These are phyloP conservation scores for Elymnias hypermnestra DNA, from an alignment of 1,140 invertebrate genomes.

Conservation along the genomic window DNA sequence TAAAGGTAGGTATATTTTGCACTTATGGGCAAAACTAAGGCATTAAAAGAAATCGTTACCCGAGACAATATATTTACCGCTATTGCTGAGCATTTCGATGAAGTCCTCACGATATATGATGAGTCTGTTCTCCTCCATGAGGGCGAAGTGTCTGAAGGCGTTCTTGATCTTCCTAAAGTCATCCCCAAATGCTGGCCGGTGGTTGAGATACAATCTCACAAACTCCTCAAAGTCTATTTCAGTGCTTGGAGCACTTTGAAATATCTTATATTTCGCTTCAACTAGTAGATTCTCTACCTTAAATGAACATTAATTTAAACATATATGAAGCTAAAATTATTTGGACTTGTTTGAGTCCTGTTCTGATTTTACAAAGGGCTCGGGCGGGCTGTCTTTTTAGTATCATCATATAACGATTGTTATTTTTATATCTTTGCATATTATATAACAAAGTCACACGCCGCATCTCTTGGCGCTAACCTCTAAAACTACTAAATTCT, in stretches of 20 bases:
- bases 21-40: too few relatives aligned
- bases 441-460: too few relatives aligned
- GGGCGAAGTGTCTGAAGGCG: slow-evolving; percentile 46
- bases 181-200: slow-evolving; percentile 78
- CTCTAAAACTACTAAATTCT: too few relatives aligned
- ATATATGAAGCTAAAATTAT: too few relatives aligned
- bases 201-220: slow-evolving; percentile 84
- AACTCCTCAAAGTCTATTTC: slow-evolving; percentile 83
- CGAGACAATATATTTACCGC: slow-evolving; percentile 30
- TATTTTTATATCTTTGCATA: too few relatives aligned
- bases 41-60: too few relatives aligned
- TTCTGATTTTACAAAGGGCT: too few relatives aligned
- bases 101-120: slow-evolving; percentile 45
- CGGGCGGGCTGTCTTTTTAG: too few relatives aligned
- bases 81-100: slow-evolving; percentile 34
- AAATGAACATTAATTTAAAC: background rate
- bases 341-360: too few relatives aligned
- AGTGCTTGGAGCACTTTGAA: slow-evolving; percentile 70
- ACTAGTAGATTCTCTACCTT: slow-evolving; percentile 82
- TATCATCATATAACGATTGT: too few relatives aligned
- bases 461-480: too few relatives aligned
- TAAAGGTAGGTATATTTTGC: too few relatives aligned
- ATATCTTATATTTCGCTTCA: slow-evolving; percentile 80
- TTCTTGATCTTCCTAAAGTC: slow-evolving; percentile 33
- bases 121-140: slow-evolving; percentile 14